A percentile compares a stretch with the other conserved stretches of the same genome.
Conservation (phyloP, 2,888 invertebrate species). For the Leucophenga maculata region DNA sequence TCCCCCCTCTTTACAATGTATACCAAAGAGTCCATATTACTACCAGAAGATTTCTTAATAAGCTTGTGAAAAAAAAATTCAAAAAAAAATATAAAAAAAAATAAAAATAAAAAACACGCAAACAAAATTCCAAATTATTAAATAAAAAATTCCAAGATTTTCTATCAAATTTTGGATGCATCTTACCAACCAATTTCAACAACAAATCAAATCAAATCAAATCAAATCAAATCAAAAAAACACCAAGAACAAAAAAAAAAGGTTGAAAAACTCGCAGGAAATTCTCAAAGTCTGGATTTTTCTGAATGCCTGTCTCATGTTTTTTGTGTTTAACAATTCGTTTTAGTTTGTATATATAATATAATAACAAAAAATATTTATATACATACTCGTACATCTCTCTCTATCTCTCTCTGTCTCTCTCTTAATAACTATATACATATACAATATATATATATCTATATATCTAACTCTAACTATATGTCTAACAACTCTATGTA, state of each 20-base stretch:
- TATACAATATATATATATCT: no score
- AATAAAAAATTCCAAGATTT: slow-evolving; percentile 2
- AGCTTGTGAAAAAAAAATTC: slow-evolving; percentile 52
- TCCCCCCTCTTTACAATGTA: slow-evolving; percentile 52
- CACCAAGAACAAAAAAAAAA: no score
- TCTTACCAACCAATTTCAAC: no score
- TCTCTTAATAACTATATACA: background rate
- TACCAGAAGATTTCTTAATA: slow-evolving; percentile 72
- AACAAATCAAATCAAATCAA: no score
- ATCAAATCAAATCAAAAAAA: no score
- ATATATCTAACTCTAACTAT: no score
- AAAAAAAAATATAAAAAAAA: slow-evolving; percentile 15
- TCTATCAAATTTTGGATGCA: background rate
- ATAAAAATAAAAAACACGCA: slow-evolving; percentile 33
- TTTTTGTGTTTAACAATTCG: background rate
- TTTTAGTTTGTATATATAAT: background rate
- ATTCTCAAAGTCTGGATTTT: slow-evolving; percentile 49
- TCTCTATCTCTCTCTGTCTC: no score
- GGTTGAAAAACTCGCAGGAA: slow-evolving; percentile 30
- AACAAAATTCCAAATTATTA: slow-evolving; percentile 26
- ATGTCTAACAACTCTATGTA: no score
- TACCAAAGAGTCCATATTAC: slow-evolving; percentile 73
- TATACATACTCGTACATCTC: no score
- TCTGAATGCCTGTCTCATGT: slow-evolving; percentile 2
- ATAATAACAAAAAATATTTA: no score